Evolutionary conservation across 2,888 invertebrate species (phyloP), one percentile per base, ranked within the genome.

Genomic region (Amitus sp.): DNA sequence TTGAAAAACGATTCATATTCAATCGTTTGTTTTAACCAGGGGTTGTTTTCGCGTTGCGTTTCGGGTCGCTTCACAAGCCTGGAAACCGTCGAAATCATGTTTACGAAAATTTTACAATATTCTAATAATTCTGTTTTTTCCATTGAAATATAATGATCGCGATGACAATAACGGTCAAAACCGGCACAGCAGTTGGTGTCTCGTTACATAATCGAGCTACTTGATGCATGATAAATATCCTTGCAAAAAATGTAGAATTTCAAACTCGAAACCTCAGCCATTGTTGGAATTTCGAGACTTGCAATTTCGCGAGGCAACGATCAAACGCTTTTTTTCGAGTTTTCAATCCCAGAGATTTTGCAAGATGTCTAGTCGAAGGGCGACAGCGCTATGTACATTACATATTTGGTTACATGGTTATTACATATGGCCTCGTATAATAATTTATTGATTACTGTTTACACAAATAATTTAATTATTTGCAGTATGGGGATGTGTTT

Each of bases 351-450:
- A 30, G 6, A 68, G 66, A 68, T 69, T 73, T 75, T 67, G 37
- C 37, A 15, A 15, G 37, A 37, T 15, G 12, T 37, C 9, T 3
- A 3, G 75, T 70, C 67, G 72, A 64, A 70, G 72, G 74, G 71
- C 76, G 81, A 79, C 75, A 80, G 77, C 59, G 43, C 80, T 81
- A 80, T 81, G 76, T 81, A 81, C 79, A 80, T 73, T 79, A 79
- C 80, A 80, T 76, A 79, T 76, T 80, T 77, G 80, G 71, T 77
- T 73, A 71, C 68, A 69, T 70, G 69, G 66, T 71, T 70, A 70
- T 65, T 71, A 67, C 67, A 71, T 70, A 72, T 68, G 72, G 67
- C 74, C 62, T 72, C 65, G 67, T 74, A 75, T 71, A 69, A 71
- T 68, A 73, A 71, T 73, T 72, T 67, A 69, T 56, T 71, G 73